phyloP scores from a whole-genome alignment of 2,113 vertebrate species.

The Sorex fumeus region DNA sequence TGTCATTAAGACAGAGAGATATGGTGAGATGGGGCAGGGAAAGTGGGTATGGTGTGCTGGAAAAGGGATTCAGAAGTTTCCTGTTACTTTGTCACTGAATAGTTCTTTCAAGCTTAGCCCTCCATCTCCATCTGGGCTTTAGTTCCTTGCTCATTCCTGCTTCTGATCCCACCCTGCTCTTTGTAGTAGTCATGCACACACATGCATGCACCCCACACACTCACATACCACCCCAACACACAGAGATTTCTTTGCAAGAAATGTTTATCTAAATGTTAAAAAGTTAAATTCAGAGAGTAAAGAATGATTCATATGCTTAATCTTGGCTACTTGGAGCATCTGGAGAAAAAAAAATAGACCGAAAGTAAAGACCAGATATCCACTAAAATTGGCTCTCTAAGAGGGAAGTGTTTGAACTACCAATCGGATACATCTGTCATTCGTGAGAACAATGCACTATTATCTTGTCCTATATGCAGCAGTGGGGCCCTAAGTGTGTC shows the following conservation, averaged over 20 bases:
- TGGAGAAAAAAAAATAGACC: background rate
- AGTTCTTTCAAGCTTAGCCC: background rate
- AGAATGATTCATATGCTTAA: background rate
- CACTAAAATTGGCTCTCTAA: background rate
- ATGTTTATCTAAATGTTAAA: slow-evolving; percentile 18
- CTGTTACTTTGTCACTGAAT: background rate
- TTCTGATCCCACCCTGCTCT: background rate
- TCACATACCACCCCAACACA: background rate
- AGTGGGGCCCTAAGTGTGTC: background rate
- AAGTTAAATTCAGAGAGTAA: background rate
- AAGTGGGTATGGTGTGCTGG: no score
- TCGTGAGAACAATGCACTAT: background rate
- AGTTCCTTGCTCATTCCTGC: background rate
- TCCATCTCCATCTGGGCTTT: background rate
- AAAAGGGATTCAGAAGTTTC: background rate
- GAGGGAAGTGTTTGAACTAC: background rate
- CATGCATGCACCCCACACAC: background rate
- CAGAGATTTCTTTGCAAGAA: background rate
- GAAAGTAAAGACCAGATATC: background rate
- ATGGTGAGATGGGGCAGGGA: background rate
- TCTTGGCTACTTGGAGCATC: background rate
- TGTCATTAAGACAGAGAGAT: background rate
- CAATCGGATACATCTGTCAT: background rate
- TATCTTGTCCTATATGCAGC: background rate
- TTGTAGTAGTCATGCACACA: background rate